phyloP scores from a whole-genome alignment of 2,113 vertebrate species.

The Xyliphius kryptos region DNA sequence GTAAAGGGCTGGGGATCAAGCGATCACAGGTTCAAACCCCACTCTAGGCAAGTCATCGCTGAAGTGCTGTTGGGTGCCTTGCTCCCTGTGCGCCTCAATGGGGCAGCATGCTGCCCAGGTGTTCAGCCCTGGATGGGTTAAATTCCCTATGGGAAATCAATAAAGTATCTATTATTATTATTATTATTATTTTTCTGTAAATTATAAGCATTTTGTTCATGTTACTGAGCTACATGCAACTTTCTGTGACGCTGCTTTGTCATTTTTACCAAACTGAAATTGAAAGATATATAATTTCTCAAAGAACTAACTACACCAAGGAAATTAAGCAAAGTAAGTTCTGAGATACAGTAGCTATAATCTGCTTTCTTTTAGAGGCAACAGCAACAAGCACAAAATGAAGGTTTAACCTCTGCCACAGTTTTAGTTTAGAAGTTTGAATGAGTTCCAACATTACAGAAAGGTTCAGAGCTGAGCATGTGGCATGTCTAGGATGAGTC shows the following conservation, averaged over 20 bases:
- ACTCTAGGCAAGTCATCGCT: no score
- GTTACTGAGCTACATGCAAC: not conserved
- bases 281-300: not conserved
- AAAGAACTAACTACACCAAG: not conserved
- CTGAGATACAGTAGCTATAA: not conserved
- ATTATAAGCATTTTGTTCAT: no score
- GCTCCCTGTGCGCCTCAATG: no score
- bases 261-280: not conserved
- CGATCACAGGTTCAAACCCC: no score
- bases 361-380: constrained; percentile 9
- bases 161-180: no score
- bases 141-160: no score
- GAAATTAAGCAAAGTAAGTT: not conserved
- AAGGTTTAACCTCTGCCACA: constrained; percentile 11
- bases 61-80: no score
- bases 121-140: no score
- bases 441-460: not conserved
- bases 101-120: no score
- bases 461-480: constrained; percentile 2
- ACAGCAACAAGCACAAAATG: constrained; percentile 8
- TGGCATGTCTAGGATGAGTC: constrained; percentile 1
- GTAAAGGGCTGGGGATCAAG: no score
- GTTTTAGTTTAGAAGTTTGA: constrained; percentile 13
- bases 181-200: no score
- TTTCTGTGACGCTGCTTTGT: not conserved